Conservation (phyloP, 37 sponge, comb jelly and placozoan species). For the Beroe ovata region DNA sequence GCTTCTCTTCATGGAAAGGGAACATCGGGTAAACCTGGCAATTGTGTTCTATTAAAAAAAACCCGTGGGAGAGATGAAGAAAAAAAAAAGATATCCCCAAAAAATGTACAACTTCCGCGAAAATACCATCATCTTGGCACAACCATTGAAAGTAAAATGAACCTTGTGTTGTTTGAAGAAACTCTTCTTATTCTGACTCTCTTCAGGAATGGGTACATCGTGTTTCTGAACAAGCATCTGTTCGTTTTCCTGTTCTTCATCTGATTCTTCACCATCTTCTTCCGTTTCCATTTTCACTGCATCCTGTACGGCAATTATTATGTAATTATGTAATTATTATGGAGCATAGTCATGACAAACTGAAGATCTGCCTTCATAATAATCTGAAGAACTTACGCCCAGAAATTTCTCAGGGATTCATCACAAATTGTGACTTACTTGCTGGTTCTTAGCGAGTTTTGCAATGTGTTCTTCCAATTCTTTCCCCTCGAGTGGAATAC, state of each 20-base stretch:
- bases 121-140: too few species aligned
- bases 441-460: constrained; percentile 1
- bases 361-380: too few species aligned
- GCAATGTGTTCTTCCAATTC: constrained; percentile 80
- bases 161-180: constrained; percentile 93
- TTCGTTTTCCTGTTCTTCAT: constrained; percentile 65
- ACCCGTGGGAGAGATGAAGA: too few species aligned
- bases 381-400: too few species aligned
- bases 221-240: constrained; percentile 41
- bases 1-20: constrained; percentile 83
- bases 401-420: too few species aligned
- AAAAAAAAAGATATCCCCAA: too few species aligned
- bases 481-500: constrained; percentile 85
- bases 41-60: too few species aligned
- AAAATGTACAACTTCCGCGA: too few species aligned
- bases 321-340: too few species aligned
- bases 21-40: constrained; percentile 84
- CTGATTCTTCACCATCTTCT: constrained; percentile 63
- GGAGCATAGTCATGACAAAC: too few species aligned
- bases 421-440: constrained; percentile 1
- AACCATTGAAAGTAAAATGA: too few species aligned
- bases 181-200: constrained; percentile 67
- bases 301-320: background rate
- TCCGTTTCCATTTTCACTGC: constrained; percentile 26
- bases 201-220: constrained; percentile 63